Conservation (phyloP, 2,888 invertebrate genomes). For the Nebria brevicollis region DNA sequence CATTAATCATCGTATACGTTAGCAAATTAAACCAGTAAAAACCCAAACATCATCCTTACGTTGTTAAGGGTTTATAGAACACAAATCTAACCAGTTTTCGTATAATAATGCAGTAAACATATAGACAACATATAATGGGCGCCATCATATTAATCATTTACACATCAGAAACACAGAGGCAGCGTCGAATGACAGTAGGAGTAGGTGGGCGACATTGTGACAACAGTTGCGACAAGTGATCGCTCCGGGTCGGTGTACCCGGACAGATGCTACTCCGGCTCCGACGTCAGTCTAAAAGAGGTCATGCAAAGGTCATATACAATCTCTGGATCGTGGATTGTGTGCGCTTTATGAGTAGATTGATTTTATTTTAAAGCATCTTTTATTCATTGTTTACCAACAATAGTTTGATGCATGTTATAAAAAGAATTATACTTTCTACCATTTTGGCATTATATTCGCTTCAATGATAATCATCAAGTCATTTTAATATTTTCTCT, state of each 20-base stretch:
- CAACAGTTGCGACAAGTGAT: constrained; percentile 1
- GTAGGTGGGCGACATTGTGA: neutral
- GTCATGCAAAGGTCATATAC: neutral
- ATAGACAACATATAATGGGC: neutral
- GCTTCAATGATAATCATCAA: neutral
- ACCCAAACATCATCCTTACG: neutral
- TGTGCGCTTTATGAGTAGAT: neutral
- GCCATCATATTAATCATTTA: neutral
- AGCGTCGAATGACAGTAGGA: neutral
- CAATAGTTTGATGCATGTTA: neutral
- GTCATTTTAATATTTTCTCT: neutral
- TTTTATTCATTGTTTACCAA: neutral
- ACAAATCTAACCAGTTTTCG: neutral
- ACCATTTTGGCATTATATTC: neutral
- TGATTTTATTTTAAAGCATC: neutral
- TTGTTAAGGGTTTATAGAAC: neutral
- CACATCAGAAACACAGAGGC: neutral
- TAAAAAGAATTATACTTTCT: neutral
- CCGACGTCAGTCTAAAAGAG: neutral
- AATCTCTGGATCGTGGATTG: neutral
- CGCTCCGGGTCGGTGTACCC: neutral
- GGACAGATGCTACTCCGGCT: neutral
- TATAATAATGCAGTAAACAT: neutral
- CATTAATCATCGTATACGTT: neutral
- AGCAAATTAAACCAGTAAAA: neutral